Evolutionary conservation across 2,113 vertebrate genomes (phyloP), one percentile per base, ranked within the genome.

Genomic region (Lycocorax pyrrhopterus): DNA sequence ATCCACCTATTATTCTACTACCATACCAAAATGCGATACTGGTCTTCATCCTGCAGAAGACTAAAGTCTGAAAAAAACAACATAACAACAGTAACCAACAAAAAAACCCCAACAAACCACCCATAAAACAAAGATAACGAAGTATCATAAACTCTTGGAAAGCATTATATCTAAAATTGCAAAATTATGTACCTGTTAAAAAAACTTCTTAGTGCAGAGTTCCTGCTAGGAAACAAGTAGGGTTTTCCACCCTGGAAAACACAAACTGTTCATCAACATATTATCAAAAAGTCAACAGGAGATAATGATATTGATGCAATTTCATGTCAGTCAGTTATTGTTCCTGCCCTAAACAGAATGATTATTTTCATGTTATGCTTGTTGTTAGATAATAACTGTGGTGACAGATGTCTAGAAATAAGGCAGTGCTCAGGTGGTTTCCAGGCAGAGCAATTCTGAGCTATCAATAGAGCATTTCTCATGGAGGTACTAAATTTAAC

Each of bases 311-410:
- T 49, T 84, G 84, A 84, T 96, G 88, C 23, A 87, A 73, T 87
- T 87, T 89, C 76, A 67, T 59, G 66, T 76, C 58, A 94, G 84
- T 84, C 58, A 92, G 80, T 73, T 82, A 82, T 84, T 95, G 74
- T 91, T 95, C 49, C 77, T 91, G 27, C 62, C 74, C 29, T 87
- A 89, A 94, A 87, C 8, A 94, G 33, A 93, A 93, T 0, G 1
- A 93, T 93, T 92, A 93, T 96, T 96, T 95, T 94, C 56, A 88
- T 92, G 90, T 90, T 94, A 68, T 49, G 49, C 76, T 81, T 96
- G 47, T 88, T 96, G 93, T 74, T 85, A 95, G 69, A 82, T 94
- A 95, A 95, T 81, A 92, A 84, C 72, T 88, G 91, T 91, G 88
- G 76, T 83, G 94, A 96, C 90, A 95, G 93, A 94, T 89, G 79